Conservation (phyloP, 2,888 invertebrate species). For the Phorcus lineatus region DNA sequence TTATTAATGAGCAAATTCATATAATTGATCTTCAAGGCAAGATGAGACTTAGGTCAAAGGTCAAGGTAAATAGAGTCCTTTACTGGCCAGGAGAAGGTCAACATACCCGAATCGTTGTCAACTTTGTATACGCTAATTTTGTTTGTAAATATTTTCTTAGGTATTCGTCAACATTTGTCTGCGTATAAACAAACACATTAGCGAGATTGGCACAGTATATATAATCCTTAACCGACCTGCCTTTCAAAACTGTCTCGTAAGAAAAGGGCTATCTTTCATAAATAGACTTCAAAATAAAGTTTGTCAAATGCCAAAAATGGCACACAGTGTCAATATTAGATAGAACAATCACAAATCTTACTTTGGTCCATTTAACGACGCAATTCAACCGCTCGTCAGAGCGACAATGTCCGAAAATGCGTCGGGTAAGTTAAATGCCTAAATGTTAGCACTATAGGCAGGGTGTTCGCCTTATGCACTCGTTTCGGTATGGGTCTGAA, state of each 20-base stretch:
- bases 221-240: too few species aligned
- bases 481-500: conserved; percentile 11
- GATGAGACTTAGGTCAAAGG: neutral
- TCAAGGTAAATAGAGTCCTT: neutral
- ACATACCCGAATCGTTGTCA: neutral
- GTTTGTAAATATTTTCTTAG: neutral
- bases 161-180: too few species aligned
- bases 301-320: too few species aligned
- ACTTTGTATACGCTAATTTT: neutral
- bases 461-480: neutral
- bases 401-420: neutral
- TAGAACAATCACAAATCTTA: neutral
- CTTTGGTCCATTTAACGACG: neutral
- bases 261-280: too few species aligned
- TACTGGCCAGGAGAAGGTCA: neutral
- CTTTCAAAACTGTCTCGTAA: too few species aligned
- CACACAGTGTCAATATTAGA: too few species aligned
- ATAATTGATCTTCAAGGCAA: conserved; percentile 6
- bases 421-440: neutral
- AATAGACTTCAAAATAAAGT: too few species aligned
- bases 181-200: neutral
- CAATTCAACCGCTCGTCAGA: neutral
- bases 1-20: neutral
- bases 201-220: neutral
- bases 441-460: neutral